Evolutionary conservation across 1,140 invertebrate genomes (phyloP), one percentile per base, ranked within the genome.

Genomic region (Ctenoplectra terminalis): DNA sequence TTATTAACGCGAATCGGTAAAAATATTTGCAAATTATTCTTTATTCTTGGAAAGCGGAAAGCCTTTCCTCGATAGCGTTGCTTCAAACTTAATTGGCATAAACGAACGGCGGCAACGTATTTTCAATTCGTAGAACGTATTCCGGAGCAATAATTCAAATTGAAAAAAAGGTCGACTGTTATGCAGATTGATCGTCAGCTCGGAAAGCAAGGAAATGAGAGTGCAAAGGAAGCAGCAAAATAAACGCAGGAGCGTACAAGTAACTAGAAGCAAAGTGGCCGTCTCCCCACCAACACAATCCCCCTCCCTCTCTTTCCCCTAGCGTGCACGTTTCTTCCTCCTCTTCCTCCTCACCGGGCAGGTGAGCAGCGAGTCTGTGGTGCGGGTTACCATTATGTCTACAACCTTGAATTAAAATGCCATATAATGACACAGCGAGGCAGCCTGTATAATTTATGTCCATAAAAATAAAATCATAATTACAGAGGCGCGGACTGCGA

Each of bases 381-480:
- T 75, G 85, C 69, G 88, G 89, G 89, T 92, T 90, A 91, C 90
- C 91, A 93, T 93, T 92, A 92, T 92, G 92, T 92, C 91, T 89
- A 90, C 89, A 92, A 90, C 92, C 92, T 93, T 92, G 92, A 92
- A 93, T 93, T 93, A 93, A 92, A 93, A 92, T 93, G 92, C 92
- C 92, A 91, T 92, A 92, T 93, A 93, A 92, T 93, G 92, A 93
- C 92, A 92, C 91, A 91, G 91, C 91, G 89, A 91, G 87, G 79
- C 89, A 85, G 87, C 83, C 87, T 90, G 90, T 92, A 86, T 93
- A 93, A 92, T 93, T 93, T 93, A 92, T 92, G 92, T 92, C 92
- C 92, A 93, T 93, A 93, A 93, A 93, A 93, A 92, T 93, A 93
- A 93, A 93, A 92, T 92, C 92, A 93, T 93, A 93, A 93, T 93